These are phyloP conservation scores for Papilio dardanus DNA, from an alignment of 1,140 invertebrate genomes.

Conservation along the genomic window DNA sequence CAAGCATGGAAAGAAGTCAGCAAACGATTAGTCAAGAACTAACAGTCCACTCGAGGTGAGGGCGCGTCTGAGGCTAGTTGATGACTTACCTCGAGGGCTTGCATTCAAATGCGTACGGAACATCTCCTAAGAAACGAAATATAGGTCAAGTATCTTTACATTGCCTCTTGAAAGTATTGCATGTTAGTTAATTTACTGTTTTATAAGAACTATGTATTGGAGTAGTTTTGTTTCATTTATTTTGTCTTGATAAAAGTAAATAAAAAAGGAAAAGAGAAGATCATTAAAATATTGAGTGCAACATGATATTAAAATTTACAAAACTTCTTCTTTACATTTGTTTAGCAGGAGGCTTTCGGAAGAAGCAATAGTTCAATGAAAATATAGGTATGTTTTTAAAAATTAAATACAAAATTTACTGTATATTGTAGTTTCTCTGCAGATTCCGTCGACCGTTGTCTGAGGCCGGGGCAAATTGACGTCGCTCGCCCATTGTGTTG, in stretches of 20 bases:
- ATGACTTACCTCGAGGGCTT: constrained; percentile 14
- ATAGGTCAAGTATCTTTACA: constrained; percentile 4
- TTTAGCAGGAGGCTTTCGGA: not conserved
- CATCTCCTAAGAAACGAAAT: not conserved
- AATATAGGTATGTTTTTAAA: not conserved
- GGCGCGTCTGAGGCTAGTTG: constrained; percentile 10
- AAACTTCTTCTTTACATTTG: not conserved
- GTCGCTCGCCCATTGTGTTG: constrained; percentile 58
- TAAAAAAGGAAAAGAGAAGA: no score
- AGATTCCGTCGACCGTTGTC: constrained; percentile 24
- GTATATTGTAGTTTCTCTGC: constrained; percentile 17
- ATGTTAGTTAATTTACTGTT: not conserved
- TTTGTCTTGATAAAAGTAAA: not conserved
- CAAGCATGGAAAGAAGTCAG: not conserved
- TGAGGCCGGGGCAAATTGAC: constrained; percentile 43
- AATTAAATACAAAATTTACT: constrained; percentile 34
- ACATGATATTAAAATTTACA: not conserved
- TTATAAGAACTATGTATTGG: not conserved
- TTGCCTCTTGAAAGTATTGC: not conserved
- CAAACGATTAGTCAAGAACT: constrained; percentile 1
- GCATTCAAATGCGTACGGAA: constrained; percentile 11
- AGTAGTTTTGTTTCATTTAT: not conserved
- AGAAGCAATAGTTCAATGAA: not conserved
- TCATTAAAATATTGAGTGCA: no score
- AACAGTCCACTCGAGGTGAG: not conserved